Evolutionary conservation across 2,113 vertebrate species (phyloP).

Genomic region (Indri indri): DNA sequence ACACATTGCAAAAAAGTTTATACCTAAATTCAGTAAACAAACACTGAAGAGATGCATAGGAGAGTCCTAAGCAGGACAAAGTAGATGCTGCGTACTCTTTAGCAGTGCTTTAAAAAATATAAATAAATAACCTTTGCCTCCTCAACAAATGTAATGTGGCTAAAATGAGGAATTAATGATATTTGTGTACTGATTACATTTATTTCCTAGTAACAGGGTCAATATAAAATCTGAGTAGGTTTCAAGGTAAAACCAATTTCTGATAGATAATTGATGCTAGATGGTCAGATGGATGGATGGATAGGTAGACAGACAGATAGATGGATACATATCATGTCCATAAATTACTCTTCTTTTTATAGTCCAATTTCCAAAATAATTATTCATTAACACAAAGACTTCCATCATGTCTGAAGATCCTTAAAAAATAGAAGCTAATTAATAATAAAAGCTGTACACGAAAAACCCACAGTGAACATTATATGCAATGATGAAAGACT

Average conservation of each 20-base stretch:
- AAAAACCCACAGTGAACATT: background rate
- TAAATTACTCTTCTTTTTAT: background rate
- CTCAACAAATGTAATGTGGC: background rate
- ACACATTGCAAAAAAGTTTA: background rate
- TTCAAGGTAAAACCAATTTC: background rate
- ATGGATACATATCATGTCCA: background rate
- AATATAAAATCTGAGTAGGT: background rate
- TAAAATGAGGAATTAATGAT: background rate
- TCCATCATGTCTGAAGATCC: background rate
- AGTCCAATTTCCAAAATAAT: background rate
- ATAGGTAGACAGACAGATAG: fast-evolving
- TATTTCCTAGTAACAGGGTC: background rate
- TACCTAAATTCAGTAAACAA: background rate
- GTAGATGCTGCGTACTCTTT: background rate
- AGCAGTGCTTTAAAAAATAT: background rate
- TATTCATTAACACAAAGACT: background rate
- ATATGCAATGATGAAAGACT: background rate
- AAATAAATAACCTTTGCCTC: background rate
- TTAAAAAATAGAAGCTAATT: background rate
- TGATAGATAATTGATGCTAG: background rate
- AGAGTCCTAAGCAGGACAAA: background rate
- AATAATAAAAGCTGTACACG: background rate
- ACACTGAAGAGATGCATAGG: background rate
- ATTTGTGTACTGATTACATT: background rate
- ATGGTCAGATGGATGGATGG: background rate